A percentile compares a stretch with the other conserved stretches of the same genome.
Conservation (phyloP, 2,888 invertebrate species). For the Eugnorisma glareosa region DNA sequence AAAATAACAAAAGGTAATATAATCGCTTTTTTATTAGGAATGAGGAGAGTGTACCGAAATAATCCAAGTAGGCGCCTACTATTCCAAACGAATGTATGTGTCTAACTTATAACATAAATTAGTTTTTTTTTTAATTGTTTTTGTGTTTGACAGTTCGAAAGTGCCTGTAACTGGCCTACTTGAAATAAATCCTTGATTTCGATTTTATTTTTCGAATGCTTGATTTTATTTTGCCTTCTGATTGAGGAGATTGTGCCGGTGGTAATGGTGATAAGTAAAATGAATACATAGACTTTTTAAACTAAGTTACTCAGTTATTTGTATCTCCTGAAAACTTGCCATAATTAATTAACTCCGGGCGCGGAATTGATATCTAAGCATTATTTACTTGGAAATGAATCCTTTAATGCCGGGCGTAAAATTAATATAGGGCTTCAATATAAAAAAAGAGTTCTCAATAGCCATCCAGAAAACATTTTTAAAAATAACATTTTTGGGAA, state of each 20-base stretch:
- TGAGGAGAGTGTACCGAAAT: conserved; percentile 21
- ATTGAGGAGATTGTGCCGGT: neutral
- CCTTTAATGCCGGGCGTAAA: neutral
- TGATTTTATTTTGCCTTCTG: neutral
- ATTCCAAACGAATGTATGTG: neutral
- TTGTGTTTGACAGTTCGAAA: neutral
- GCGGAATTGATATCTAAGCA: neutral
- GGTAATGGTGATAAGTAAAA: neutral
- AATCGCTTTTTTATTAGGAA: conserved; percentile 37
- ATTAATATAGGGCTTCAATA: neutral
- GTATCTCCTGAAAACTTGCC: neutral
- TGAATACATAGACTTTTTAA: neutral
- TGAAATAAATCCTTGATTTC: neutral
- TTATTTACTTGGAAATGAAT: neutral
- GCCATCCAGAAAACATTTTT: neutral
- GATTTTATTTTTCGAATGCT: too few species aligned
- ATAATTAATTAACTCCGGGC: neutral
- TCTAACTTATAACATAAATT: neutral
- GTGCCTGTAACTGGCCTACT: too few species aligned
- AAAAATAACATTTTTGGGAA: neutral
- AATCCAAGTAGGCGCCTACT: conserved; percentile 6
- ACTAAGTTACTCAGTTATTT: neutral
- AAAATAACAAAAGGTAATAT: conserved; percentile 47
- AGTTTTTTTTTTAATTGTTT: neutral
- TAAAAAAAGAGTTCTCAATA: neutral